Conservation (phyloP, 2,797 vertebrate genomes). For the Microctenopoma stevenorrisi region DNA sequence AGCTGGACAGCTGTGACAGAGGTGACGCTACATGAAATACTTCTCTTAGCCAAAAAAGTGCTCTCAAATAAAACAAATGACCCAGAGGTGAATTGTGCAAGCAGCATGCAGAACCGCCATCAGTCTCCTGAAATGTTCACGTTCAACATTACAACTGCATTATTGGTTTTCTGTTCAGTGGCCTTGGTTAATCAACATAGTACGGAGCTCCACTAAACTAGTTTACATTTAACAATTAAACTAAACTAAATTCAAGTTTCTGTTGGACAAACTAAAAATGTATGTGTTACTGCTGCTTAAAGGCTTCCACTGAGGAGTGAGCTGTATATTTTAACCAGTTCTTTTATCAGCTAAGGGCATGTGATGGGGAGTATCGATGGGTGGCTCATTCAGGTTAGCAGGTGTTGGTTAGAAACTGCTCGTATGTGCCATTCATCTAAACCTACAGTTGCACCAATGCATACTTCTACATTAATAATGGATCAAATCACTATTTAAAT, state of each 20-base stretch:
- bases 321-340: neutral
- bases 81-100: no score
- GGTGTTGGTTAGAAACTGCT: neutral
- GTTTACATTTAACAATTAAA: no score
- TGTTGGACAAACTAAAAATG: no score
- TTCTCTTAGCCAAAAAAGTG: neutral
- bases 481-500: neutral
- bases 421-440: neutral
- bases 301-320: neutral
- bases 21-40: neutral
- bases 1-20: conserved; percentile 18
- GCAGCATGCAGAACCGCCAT: no score
- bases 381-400: neutral
- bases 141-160: no score
- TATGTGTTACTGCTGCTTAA: no score
- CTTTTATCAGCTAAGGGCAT: neutral
- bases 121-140: no score
- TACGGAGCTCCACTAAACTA: no score
- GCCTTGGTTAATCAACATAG: no score
- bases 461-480: neutral
- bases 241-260: no score
- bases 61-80: no score
- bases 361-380: neutral
- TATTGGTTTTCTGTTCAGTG: no score
- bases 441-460: neutral